A percentile compares a stretch with the other conserved stretches of the same genome.
These are phyloP conservation scores for Ophraella communa DNA, from an alignment of 2,888 invertebrate genomes.

Conservation along the genomic window DNA sequence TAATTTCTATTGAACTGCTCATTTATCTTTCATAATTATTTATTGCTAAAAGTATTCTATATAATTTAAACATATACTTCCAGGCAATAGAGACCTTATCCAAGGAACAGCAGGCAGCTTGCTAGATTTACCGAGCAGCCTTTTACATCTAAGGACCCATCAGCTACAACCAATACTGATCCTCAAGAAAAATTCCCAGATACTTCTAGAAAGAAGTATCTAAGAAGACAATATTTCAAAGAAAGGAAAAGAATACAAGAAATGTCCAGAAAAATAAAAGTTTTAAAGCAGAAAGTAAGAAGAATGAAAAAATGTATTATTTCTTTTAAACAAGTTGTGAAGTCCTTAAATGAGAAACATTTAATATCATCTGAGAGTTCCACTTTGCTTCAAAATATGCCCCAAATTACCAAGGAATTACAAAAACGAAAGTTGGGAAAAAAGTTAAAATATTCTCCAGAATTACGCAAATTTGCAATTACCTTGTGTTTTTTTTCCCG, in stretches of 20 bases:
- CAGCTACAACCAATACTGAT: not conserved
- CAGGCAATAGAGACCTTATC: too few relatives aligned
- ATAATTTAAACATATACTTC: too few relatives aligned
- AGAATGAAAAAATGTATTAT: constrained; percentile 1
- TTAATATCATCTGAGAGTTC: not conserved
- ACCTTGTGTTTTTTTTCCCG: constrained; percentile 33
- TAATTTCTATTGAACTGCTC: too few relatives aligned
- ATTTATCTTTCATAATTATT: too few relatives aligned
- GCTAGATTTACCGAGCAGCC: too few relatives aligned
- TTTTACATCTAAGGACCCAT: not conserved
- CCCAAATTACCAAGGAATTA: not conserved
- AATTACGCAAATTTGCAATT: constrained; percentile 31
- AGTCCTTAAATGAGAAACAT: constrained; percentile 10
- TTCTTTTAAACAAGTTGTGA: not conserved
- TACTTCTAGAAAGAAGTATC: not conserved
- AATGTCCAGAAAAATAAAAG: constrained; percentile 4
- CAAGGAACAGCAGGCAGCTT: too few relatives aligned
- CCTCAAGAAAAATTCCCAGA: not conserved
- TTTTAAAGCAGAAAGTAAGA: constrained; percentile 4
- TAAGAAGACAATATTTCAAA: not conserved
- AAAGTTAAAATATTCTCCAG: constrained; percentile 24
- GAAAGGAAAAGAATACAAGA: not conserved
- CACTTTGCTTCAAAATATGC: not conserved
- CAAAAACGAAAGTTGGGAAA: constrained; percentile 20
- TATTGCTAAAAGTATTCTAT: too few relatives aligned